Evolutionary conservation across 2,888 invertebrate genomes (phyloP).

Genomic region (Chloroclysta siterata): DNA sequence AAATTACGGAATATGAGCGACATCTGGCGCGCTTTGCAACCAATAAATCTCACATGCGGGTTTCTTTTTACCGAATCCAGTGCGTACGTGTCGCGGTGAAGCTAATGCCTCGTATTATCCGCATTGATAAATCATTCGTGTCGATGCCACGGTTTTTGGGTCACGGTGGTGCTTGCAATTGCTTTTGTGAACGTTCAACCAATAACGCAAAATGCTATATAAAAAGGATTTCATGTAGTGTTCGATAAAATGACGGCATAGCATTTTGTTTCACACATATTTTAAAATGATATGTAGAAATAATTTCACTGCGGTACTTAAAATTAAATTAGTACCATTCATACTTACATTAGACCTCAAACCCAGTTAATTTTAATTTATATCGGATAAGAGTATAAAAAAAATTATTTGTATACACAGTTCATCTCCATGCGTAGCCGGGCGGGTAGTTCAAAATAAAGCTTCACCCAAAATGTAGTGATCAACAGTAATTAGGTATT

Average conservation of each 20-base stretch:
- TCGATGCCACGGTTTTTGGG: slow-evolving; percentile 64
- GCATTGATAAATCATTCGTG: slow-evolving; percentile 77
- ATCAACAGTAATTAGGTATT: slow-evolving; percentile 39
- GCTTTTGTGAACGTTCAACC: slow-evolving; percentile 21
- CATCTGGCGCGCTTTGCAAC: slow-evolving; percentile 36
- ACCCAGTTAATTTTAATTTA: too few relatives aligned
- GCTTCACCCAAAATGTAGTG: slow-evolving; percentile 26
- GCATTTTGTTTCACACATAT: not conserved
- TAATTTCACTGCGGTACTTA: too few relatives aligned
- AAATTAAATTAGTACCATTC: too few relatives aligned
- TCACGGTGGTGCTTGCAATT: slow-evolving; percentile 21
- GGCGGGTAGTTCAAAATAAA: slow-evolving; percentile 19
- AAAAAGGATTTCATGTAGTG: not conserved
- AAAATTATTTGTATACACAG: too few relatives aligned
- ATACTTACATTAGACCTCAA: too few relatives aligned
- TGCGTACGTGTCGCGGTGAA: slow-evolving; percentile 71
- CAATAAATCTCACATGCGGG: slow-evolving; percentile 47
- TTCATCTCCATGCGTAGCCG: not conserved
- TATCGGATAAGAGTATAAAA: too few relatives aligned
- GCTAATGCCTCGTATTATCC: slow-evolving; percentile 71
- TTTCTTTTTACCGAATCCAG: slow-evolving; percentile 71
- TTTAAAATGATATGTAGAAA: too few relatives aligned
- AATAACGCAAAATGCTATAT: slow-evolving; percentile 3
- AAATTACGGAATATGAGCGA: slow-evolving; percentile 30
- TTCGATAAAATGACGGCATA: not conserved